Percentiles rank a stretch among this genome's conserved stretches.
phyloP scores from a whole-genome alignment of 2,797 vertebrate species.

The Anisognathus igniventris region DNA sequence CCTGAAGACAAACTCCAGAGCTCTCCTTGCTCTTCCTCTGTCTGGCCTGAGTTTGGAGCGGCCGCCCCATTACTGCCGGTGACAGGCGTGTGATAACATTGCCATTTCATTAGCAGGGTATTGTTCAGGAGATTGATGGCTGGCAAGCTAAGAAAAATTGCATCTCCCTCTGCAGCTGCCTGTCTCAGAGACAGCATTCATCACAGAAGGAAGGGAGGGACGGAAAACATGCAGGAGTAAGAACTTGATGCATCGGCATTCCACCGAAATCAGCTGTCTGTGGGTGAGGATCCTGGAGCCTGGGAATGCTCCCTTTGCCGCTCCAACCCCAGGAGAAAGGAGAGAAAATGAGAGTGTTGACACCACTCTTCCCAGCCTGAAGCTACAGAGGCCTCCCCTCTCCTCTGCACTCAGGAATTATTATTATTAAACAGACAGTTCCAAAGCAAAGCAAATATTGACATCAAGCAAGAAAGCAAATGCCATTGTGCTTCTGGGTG shows the following conservation, averaged over 20 bases:
- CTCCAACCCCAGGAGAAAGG: neutral
- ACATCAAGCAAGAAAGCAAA: conserved; percentile 24
- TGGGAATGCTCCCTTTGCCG: neutral
- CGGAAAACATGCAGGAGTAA: neutral
- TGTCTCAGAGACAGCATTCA: conserved; percentile 3
- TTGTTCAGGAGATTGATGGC: conserved; percentile 58
- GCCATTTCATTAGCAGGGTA: conserved; percentile 46
- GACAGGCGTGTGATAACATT: conserved; percentile 32
- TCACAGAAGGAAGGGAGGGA: neutral
- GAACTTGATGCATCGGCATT: neutral
- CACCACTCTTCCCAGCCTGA: neutral
- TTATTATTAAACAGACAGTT: neutral
- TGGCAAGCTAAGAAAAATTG: conserved; percentile 47
- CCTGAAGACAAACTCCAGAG: neutral
- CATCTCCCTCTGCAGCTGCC: conserved; percentile 46
- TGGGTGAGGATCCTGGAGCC: neutral
- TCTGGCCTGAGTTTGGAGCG: neutral
- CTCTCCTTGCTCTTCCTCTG: neutral
- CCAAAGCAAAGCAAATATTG: conserved; percentile 45
- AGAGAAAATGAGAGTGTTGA: neutral
- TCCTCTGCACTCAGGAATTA: neutral
- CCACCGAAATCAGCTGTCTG: accelerated
- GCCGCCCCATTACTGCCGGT: neutral
- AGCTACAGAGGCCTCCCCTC: neutral
- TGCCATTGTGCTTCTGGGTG: neutral